Evolutionary conservation across 1,140 invertebrate species (phyloP).

Genomic region (Cyclargus thomasi): DNA sequence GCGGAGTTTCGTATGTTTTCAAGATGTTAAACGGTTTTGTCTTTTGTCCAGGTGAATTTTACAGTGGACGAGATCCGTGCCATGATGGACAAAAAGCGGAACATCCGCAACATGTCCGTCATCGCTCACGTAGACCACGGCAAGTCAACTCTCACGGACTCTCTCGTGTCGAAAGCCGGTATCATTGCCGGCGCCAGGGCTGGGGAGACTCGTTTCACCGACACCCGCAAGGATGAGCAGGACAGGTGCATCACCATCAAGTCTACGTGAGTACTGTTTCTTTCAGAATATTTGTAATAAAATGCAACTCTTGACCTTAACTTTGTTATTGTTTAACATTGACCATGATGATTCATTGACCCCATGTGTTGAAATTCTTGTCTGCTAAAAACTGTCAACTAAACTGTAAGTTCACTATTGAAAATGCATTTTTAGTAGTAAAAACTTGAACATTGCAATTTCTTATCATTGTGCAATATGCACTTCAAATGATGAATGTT

Average conservation of each 20-base stretch:
- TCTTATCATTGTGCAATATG: neutral
- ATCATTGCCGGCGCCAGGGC: conserved; percentile 99
- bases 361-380: neutral
- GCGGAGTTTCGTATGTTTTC: conserved; percentile 44
- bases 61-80: conserved; percentile 99
- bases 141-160: conserved; percentile 99
- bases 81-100: conserved; percentile 99
- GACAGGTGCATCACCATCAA: conserved; percentile 99
- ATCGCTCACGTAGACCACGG: conserved; percentile 99
- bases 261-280: conserved; percentile 90
- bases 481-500: conserved; percentile 62
- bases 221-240: conserved; percentile 99
- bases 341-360: neutral
- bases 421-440: no score
- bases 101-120: conserved; percentile 99
- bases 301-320: neutral
- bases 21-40: conserved; percentile 46
- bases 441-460: neutral
- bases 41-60: conserved; percentile 95
- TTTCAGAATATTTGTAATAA: neutral
- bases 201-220: conserved; percentile 99
- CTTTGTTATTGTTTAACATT: conserved; percentile 4
- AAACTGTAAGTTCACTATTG: neutral
- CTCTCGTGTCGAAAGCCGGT: conserved; percentile 99
- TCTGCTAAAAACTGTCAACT: neutral